phyloP scores from a whole-genome alignment of 2,113 vertebrate species.

The Sinocyclocheilus grahami region DNA sequence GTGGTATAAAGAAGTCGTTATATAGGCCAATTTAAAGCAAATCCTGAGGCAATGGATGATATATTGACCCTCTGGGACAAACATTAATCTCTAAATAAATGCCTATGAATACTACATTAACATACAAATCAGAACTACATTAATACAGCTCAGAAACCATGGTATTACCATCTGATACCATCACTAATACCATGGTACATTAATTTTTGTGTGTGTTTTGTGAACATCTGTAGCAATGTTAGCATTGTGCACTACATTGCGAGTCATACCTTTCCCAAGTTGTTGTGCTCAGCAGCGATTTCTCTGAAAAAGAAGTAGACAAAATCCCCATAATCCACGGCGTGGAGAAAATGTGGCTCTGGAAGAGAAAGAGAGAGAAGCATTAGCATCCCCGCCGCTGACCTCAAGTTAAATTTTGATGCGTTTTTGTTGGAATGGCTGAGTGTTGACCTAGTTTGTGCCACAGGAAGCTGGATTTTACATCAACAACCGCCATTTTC shows the following conservation, averaged over 20 bases:
- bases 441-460: conserved; percentile 75
- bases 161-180: background rate
- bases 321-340: conserved; percentile 95
- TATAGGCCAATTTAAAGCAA: conserved; percentile 63
- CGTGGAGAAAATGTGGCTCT: conserved; percentile 99
- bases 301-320: conserved; percentile 99
- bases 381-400: conserved; percentile 67
- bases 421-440: conserved; percentile 33
- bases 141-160: background rate
- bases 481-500: conserved; percentile 19
- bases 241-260: background rate
- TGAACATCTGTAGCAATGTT: background rate
- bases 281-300: conserved; percentile 97
- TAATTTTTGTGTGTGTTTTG: background rate
- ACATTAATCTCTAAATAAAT: conserved; percentile 35
- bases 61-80: conserved; percentile 57
- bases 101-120: conserved; percentile 18
- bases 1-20: conserved; percentile 68
- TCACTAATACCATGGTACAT: background rate
- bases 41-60: conserved; percentile 55
- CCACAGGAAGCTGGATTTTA: conserved; percentile 63
- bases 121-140: background rate
- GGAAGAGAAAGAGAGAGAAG: conserved; percentile 65
- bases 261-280: conserved; percentile 88
- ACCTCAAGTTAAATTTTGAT: conserved; percentile 72